A percentile compares a stretch with the other conserved stretches of the same genome.
phyloP scores from a whole-genome alignment of 2,797 vertebrate genomes.

The Loris lydekkerianus region DNA sequence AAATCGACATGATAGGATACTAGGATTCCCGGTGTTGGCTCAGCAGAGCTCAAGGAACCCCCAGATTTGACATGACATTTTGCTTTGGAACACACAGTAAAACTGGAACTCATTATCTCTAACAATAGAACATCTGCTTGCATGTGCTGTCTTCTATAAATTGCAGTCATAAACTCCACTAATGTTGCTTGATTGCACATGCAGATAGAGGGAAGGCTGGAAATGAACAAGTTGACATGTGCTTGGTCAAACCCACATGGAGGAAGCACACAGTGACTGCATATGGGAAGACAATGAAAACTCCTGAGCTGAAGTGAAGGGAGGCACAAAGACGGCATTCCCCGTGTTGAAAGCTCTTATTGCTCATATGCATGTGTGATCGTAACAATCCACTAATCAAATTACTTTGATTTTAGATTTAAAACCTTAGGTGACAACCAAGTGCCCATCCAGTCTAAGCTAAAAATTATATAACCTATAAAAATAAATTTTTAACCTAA shows the following conservation, averaged over 20 bases:
- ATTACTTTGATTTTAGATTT: slow-evolving; percentile 24
- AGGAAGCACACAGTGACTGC: neutral
- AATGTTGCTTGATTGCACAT: slow-evolving; percentile 32
- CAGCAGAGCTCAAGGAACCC: slow-evolving; percentile 53
- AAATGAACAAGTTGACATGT: slow-evolving; percentile 13
- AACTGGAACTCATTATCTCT: slow-evolving; percentile 54
- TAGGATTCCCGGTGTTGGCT: slow-evolving; percentile 57
- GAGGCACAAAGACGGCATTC: neutral
- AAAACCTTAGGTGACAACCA: neutral
- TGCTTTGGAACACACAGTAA: slow-evolving; percentile 73
- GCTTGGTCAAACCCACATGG: neutral
- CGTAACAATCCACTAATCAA: neutral
- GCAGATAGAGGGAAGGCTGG: neutral
- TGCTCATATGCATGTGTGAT: neutral
- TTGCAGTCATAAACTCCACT: slow-evolving; percentile 41
- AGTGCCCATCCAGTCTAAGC: neutral
- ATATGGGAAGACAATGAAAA: neutral
- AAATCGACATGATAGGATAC: slow-evolving; percentile 69
- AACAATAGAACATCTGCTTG: slow-evolving; percentile 34
- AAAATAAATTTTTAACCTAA: neutral
- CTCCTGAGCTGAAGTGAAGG: neutral
- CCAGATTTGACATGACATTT: slow-evolving; percentile 71
- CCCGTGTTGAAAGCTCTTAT: neutral
- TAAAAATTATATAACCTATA: neutral
- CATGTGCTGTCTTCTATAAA: slow-evolving; percentile 35